Percentiles rank a stretch among this genome's conserved stretches.
These are phyloP conservation scores for Engystomops pustulosus DNA, from an alignment of 2,113 vertebrate genomes.

Conservation along the genomic window DNA sequence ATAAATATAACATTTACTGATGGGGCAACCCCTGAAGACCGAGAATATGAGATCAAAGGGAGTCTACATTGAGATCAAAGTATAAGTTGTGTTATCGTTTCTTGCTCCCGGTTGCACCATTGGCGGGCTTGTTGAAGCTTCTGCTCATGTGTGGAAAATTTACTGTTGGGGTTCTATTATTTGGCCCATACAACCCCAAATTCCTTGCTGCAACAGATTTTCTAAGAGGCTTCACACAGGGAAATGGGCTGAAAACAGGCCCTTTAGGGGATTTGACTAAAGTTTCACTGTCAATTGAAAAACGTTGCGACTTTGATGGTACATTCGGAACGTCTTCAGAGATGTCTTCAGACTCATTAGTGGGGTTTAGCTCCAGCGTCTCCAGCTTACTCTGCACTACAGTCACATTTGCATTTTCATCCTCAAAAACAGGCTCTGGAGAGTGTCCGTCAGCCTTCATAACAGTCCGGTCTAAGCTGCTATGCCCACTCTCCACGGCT, in stretches of 20 bases:
- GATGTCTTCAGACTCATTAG: constrained; percentile 53
- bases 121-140: constrained; percentile 75
- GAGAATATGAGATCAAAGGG: not conserved
- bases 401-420: constrained; percentile 65
- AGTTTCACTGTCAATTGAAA: constrained; percentile 67
- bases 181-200: constrained; percentile 93
- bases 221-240: constrained; percentile 89
- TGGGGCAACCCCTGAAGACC: not conserved
- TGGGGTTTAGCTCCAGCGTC: constrained; percentile 74
- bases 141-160: constrained; percentile 93
- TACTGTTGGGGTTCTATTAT: constrained; percentile 86
- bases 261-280: constrained; percentile 67
- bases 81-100: constrained; percentile 74
- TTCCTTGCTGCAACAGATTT: constrained; percentile 91
- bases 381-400: constrained; percentile 79
- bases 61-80: constrained; percentile 44
- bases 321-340: constrained; percentile 52
- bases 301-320: constrained; percentile 67
- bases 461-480: constrained; percentile 61
- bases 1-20: too few relatives aligned
- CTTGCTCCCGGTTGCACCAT: constrained; percentile 71
- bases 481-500: constrained; percentile 46
- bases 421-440: constrained; percentile 62
- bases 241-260: constrained; percentile 89
- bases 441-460: constrained; percentile 68